A percentile compares a stretch with the other conserved stretches of the same genome.
These are phyloP conservation scores for Halotydeus destructor DNA, from an alignment of 1,140 invertebrate genomes.

Conservation along the genomic window DNA sequence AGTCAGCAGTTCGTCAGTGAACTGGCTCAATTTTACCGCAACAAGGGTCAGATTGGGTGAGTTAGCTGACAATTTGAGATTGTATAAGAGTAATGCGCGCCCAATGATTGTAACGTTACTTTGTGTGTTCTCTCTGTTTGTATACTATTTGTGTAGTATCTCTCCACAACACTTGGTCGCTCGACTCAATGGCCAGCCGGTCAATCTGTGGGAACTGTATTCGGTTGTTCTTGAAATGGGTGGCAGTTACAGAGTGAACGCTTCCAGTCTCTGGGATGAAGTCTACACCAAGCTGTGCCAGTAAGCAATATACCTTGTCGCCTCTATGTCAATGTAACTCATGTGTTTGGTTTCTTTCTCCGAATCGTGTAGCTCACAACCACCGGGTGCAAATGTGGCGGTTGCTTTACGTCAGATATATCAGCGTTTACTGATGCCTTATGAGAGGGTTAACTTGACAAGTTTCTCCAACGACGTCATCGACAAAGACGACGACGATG, in stretches of 20 bases:
- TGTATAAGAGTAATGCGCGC: no score
- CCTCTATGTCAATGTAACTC: no score
- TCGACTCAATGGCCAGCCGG: constrained; percentile 10
- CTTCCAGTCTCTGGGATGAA: constrained; percentile 11
- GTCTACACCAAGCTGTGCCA: constrained; percentile 10
- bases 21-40: not conserved
- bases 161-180: constrained; percentile 7
- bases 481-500: constrained; percentile 9
- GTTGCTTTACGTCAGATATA: constrained; percentile 13
- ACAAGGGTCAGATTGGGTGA: not conserved
- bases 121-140: not conserved
- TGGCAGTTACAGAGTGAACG: constrained; percentile 12
- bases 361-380: constrained; percentile 2
- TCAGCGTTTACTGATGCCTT: constrained; percentile 9
- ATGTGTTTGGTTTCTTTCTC: not conserved
- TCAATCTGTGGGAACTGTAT: constrained; percentile 11
- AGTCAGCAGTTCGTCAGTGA: constrained; percentile 2
- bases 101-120: no score
- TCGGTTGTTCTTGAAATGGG: constrained; percentile 10
- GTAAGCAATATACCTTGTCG: constrained; percentile 1
- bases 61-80: no score
- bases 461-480: constrained; percentile 2
- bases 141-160: not conserved
- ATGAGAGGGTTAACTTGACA: constrained; percentile 7
- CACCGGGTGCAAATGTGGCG: constrained; percentile 8